These are phyloP conservation scores for Tragelaphus strepsiceros DNA, from an alignment of 2,113 vertebrate species.

Conservation along the genomic window DNA sequence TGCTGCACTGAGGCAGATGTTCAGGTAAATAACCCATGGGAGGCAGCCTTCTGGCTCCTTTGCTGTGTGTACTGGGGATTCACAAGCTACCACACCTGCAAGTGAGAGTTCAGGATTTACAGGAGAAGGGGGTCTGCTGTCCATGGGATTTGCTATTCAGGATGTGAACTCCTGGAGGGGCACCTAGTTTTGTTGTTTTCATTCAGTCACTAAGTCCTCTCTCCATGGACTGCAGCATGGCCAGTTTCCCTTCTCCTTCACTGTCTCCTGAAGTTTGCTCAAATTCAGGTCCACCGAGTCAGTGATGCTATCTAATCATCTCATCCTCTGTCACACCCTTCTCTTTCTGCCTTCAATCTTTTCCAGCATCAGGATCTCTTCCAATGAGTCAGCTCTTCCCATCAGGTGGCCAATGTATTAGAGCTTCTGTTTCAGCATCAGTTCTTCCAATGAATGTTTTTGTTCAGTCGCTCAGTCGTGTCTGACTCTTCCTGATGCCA, in stretches of 20 bases:
- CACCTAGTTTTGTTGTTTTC: not conserved
- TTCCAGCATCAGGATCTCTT: not conserved
- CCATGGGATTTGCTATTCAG: not conserved
- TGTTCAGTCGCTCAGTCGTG: rapidly evolving
- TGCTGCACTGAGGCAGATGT: not conserved
- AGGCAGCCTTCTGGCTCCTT: not conserved
- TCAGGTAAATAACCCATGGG: not conserved
- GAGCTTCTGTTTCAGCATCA: not conserved
- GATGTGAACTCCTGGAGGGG: not conserved
- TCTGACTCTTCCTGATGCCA: not conserved
- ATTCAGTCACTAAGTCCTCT: not conserved
- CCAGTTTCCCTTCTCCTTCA: not conserved
- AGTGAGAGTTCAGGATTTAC: rapidly evolving
- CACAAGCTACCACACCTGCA: too few relatives aligned
- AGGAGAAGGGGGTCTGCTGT: not conserved
- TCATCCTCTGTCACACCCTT: not conserved
- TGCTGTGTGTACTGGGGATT: not conserved
- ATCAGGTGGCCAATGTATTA: not conserved
- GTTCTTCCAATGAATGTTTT: not conserved
- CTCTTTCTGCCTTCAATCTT: not conserved
- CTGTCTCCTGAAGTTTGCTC: not conserved
- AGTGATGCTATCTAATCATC: not conserved
- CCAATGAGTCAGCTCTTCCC: not conserved
- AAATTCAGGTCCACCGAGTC: not conserved
- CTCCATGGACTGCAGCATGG: not conserved